These are phyloP conservation scores for Sphenodon punctatus DNA, from an alignment of 2,797 vertebrate genomes.

Conservation along the genomic window DNA sequence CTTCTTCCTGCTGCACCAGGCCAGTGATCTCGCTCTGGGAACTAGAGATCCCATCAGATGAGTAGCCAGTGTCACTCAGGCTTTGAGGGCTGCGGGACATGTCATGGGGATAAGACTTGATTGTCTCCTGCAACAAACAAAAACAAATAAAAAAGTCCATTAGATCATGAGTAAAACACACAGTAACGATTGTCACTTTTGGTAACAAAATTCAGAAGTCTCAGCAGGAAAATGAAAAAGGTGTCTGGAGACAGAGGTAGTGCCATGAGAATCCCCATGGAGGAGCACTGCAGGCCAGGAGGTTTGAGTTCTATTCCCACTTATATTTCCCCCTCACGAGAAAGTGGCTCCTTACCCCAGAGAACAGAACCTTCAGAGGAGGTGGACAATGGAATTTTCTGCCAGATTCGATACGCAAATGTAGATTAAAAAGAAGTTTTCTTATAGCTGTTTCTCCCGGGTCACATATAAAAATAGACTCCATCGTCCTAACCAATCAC, in stretches of 20 bases:
- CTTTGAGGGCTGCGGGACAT: slow-evolving; percentile 96
- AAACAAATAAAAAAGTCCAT: not conserved
- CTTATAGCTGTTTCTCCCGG: not conserved
- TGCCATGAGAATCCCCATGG: not conserved
- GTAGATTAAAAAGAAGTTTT: not conserved
- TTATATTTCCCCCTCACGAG: not conserved
- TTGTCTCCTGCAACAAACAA: slow-evolving; percentile 80
- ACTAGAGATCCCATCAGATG: slow-evolving; percentile 95
- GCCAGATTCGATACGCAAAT: not conserved
- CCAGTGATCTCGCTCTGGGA: slow-evolving; percentile 96
- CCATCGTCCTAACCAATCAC: not conserved
- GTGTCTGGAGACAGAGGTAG: not conserved
- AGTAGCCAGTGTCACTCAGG: slow-evolving; percentile 98
- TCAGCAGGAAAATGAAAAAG: not conserved
- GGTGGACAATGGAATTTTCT: not conserved
- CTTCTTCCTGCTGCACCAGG: slow-evolving; percentile 89
- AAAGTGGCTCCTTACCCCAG: not conserved
- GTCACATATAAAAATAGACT: no score
- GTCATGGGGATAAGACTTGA: slow-evolving; percentile 93
- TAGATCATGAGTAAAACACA: not conserved
- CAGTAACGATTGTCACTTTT: no score
- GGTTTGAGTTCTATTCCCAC: not conserved
- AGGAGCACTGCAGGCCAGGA: rapidly evolving
- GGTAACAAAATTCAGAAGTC: no score
- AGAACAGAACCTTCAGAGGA: not conserved